Evolutionary conservation across 92 coral and sea anemone genomes (phyloP).

Genomic region (Epizoanthus fatuus): DNA sequence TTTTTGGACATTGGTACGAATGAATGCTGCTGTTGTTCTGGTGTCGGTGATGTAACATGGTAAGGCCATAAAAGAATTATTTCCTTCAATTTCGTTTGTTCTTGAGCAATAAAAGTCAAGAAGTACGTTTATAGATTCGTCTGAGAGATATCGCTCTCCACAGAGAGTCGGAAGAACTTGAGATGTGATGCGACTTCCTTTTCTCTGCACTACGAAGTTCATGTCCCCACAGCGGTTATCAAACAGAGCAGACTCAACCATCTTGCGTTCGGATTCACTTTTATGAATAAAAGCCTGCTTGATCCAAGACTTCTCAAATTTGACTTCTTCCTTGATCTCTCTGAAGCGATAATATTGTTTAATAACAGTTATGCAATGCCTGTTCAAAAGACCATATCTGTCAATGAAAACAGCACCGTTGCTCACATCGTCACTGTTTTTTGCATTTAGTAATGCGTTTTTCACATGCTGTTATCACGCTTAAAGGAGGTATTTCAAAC

Average conservation of each 20-base stretch:
- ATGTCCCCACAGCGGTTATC: slow-evolving; percentile 5
- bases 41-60: neutral
- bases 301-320: slow-evolving; percentile 50
- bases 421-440: too few species aligned
- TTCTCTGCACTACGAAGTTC: slow-evolving; percentile 15
- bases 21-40: neutral
- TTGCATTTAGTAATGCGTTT: too few species aligned
- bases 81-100: slow-evolving; percentile 36
- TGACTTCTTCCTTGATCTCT: slow-evolving; percentile 14
- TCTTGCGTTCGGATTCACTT: neutral
- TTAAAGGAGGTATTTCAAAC: neutral
- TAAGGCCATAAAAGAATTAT: slow-evolving; percentile 7
- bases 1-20: slow-evolving; percentile 3
- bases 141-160: slow-evolving; percentile 49
- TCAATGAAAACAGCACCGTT: neutral
- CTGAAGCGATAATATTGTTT: slow-evolving; percentile 21
- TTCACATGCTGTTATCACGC: neutral
- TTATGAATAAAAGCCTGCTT: neutral
- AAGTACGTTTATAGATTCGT: slow-evolving; percentile 53
- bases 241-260: slow-evolving; percentile 26
- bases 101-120: slow-evolving; percentile 36
- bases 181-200: slow-evolving; percentile 15
- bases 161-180: slow-evolving; percentile 54
- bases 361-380: slow-evolving; percentile 14
- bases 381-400: slow-evolving; percentile 29